phyloP scores from a whole-genome alignment of 2,888 invertebrate species.

The Thyatira batis region DNA sequence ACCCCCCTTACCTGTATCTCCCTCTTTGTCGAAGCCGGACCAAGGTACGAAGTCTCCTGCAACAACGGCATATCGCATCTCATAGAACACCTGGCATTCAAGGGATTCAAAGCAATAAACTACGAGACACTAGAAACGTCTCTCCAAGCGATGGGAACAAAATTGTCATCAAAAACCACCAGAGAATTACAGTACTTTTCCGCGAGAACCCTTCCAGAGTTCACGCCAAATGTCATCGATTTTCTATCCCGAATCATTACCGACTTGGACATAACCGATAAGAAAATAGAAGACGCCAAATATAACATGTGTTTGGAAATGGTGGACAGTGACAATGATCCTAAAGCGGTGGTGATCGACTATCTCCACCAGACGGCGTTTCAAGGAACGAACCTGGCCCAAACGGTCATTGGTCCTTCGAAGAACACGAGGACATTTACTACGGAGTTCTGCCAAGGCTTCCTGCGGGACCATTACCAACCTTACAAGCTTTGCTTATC shows the following conservation, averaged over 20 bases:
- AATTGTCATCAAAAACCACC: conserved; percentile 45
- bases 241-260: conserved; percentile 42
- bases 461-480: conserved; percentile 47
- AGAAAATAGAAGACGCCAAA: conserved; percentile 49
- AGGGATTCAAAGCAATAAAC: conserved; percentile 41
- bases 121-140: conserved; percentile 31
- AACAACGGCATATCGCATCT: conserved; percentile 65
- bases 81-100: conserved; percentile 64
- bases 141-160: conserved; percentile 34
- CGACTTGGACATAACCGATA: conserved; percentile 39
- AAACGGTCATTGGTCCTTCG: conserved; percentile 83
- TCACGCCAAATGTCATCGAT: conserved; percentile 25
- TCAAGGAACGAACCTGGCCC: conserved; percentile 69
- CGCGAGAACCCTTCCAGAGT: conserved; percentile 29
- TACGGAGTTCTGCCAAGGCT: conserved; percentile 35
- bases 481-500: conserved; percentile 86
- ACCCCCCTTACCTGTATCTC: conserved; percentile 47
- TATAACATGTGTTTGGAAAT: conserved; percentile 53
- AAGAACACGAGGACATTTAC: conserved; percentile 84
- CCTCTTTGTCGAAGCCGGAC: conserved; percentile 53
- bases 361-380: conserved; percentile 76
- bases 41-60: conserved; percentile 52
- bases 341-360: conserved; percentile 62
- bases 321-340: conserved; percentile 54
- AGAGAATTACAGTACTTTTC: conserved; percentile 59